These are phyloP conservation scores for Hydropsyche betteni DNA, from an alignment of 2,888 invertebrate genomes.

Conservation along the genomic window DNA sequence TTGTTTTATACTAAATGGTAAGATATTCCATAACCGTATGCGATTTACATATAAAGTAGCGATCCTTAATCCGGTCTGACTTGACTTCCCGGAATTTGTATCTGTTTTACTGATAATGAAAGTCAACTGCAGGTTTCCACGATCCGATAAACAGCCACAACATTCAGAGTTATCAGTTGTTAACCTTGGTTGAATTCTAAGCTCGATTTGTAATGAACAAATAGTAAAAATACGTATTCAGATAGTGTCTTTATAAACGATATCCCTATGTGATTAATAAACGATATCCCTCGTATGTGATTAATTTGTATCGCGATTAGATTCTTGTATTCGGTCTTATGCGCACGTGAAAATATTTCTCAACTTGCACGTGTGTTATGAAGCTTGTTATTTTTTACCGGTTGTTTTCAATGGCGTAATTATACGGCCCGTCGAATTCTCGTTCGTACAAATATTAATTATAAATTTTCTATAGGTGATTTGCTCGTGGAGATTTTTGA, in stretches of 20 bases:
- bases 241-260: too few species aligned
- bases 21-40: too few species aligned
- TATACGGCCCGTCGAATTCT: constrained; percentile 1
- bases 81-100: constrained; percentile 1
- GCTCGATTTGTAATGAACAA: not conserved
- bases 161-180: constrained; percentile 16
- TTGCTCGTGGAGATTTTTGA: constrained; percentile 4
- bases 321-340: not conserved
- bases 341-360: not conserved
- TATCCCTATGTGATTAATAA: too few species aligned
- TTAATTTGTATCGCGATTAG: not conserved
- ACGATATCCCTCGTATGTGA: not conserved
- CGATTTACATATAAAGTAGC: too few species aligned
- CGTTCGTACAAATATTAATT: constrained; percentile 24
- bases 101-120: not conserved
- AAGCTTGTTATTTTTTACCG: constrained; percentile 5
- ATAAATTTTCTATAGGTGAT: constrained; percentile 21
- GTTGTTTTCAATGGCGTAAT: constrained; percentile 4
- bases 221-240: not conserved
- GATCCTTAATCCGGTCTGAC: not conserved
- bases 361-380: not conserved
- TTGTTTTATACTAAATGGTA: too few species aligned
- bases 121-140: not conserved
- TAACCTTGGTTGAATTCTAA: not conserved
- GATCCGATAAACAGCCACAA: not conserved